phyloP scores from a whole-genome alignment of 1,140 invertebrate genomes.

The Nasonia longicornis region DNA sequence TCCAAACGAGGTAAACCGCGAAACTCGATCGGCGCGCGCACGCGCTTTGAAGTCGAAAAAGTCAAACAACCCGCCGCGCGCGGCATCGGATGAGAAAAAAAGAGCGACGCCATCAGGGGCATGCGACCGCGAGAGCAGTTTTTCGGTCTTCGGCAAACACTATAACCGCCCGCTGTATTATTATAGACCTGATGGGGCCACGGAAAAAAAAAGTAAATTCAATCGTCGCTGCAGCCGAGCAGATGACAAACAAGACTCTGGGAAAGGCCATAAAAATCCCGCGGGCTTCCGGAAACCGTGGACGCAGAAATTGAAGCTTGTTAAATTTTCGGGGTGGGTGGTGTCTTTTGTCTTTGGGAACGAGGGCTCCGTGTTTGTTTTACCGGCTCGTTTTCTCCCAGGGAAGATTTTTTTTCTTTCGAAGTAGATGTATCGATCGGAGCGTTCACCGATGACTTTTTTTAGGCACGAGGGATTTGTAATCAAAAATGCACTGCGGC shows the following conservation, averaged over 20 bases:
- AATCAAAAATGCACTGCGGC: too few relatives aligned
- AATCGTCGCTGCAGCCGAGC: slow-evolving; percentile 15
- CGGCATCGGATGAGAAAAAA: not conserved
- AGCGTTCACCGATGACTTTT: not conserved
- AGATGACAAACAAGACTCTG: slow-evolving; percentile 46
- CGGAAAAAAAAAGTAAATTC: slow-evolving; percentile 30
- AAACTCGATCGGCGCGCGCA: not conserved
- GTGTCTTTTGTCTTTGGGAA: not conserved
- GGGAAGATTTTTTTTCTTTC: not conserved
- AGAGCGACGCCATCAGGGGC: not conserved
- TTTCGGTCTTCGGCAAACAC: slow-evolving; percentile 44
- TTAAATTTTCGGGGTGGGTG: slow-evolving; percentile 7
- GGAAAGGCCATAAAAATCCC: slow-evolving; percentile 39
- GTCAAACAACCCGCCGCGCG: slow-evolving; percentile 11
- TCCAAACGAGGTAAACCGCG: not conserved
- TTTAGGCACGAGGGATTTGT: not conserved
- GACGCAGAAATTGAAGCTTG: slow-evolving; percentile 22
- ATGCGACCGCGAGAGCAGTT: slow-evolving; percentile 4
- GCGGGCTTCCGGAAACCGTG: slow-evolving; percentile 36
- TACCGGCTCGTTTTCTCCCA: not conserved
- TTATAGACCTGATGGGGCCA: slow-evolving; percentile 25
- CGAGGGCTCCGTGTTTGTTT: not conserved
- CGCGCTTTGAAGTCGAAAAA: slow-evolving; percentile 30
- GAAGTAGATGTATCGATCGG: too few relatives aligned
- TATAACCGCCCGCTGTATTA: slow-evolving; percentile 2